Conservation (phyloP, 2,797 vertebrate genomes). For the Cyprinella venusta region DNA sequence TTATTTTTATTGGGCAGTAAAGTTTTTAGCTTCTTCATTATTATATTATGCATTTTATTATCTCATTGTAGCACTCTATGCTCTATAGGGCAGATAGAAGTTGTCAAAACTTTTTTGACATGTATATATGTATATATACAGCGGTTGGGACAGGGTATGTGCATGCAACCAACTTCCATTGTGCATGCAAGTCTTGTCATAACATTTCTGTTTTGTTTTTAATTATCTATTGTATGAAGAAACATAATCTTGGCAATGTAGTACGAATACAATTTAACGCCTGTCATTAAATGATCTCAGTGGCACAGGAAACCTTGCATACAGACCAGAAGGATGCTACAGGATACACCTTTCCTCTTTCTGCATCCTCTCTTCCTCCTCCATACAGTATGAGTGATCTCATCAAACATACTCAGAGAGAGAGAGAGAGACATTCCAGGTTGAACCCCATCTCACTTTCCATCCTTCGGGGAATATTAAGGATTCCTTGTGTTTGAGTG, state of each 20-base stretch:
- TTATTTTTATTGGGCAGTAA: background rate
- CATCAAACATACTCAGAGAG: background rate
- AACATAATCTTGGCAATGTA: background rate
- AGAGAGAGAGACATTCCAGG: background rate
- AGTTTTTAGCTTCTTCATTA: background rate
- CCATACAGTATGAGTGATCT: background rate
- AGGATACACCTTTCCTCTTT: conserved; percentile 8
- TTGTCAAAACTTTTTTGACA: no score
- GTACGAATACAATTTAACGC: background rate
- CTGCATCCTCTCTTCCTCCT: background rate
- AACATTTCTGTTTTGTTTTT: background rate
- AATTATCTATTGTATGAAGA: background rate
- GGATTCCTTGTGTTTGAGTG: conserved; percentile 34
- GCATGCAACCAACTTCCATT: no score
- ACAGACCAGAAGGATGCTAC: background rate
- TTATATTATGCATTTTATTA: background rate
- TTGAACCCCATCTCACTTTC: conserved; percentile 1
- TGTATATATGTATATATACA: no score
- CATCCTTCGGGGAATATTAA: conserved; percentile 18
- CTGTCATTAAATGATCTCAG: background rate
- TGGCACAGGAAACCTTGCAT: background rate
- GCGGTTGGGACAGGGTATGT: no score
- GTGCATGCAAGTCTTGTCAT: no score
- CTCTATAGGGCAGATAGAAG: no score
- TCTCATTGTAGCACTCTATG: background rate